A percentile compares a stretch with the other conserved stretches of the same genome.
Evolutionary conservation across 2,113 vertebrate species (phyloP).

Genomic region (Antechinus stuartii): DNA sequence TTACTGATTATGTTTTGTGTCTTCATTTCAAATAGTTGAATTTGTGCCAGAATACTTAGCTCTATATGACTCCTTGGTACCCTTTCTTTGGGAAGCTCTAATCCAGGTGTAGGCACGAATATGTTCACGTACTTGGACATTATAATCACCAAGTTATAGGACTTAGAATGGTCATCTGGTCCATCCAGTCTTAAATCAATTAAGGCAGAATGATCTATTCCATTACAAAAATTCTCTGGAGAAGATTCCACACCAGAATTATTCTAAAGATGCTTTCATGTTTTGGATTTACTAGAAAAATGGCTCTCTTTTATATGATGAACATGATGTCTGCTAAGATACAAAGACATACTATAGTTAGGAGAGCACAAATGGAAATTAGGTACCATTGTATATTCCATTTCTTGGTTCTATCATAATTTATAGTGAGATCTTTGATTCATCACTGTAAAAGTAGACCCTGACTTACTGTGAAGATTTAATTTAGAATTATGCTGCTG

Average conservation of each 20-base stretch:
- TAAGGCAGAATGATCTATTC: background rate
- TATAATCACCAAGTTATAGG: background rate
- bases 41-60: background rate
- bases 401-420: background rate
- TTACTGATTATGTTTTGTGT: background rate
- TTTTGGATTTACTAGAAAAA: background rate
- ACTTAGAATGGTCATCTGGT: background rate
- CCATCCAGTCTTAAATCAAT: background rate
- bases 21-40: background rate
- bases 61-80: background rate
- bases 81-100: background rate
- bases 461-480: background rate
- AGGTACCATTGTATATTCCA: background rate
- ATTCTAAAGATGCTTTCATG: conserved; percentile 35
- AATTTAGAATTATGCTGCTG: background rate
- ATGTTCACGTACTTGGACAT: background rate
- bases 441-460: background rate
- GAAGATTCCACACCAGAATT: conserved; percentile 13
- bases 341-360: background rate
- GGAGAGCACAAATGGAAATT: background rate
- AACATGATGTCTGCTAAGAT: background rate
- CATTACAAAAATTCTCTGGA: background rate
- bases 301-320: background rate
- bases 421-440: background rate
- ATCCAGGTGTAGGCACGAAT: background rate